Percentiles rank a stretch among this genome's conserved stretches.
Evolutionary conservation across 2,113 vertebrate species (phyloP).

Genomic region (Falcunculus frontatus): DNA sequence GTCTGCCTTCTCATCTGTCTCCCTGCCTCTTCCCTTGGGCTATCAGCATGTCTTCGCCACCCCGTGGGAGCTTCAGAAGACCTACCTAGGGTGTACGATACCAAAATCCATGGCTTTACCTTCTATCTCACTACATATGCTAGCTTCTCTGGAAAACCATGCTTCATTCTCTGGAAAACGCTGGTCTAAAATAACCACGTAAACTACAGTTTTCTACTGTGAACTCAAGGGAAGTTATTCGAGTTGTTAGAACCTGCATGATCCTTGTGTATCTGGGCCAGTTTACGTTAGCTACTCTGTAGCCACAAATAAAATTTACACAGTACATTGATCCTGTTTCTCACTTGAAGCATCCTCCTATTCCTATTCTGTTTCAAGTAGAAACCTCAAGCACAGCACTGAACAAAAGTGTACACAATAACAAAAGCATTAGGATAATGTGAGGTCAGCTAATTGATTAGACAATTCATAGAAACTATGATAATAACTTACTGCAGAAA

Average conservation of each 20-base stretch:
- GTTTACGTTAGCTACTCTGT: neutral
- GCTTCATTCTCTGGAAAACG: neutral
- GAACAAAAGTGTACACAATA: neutral
- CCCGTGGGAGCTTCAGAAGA: neutral
- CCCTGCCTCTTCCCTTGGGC: neutral
- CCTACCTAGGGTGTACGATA: accelerated
- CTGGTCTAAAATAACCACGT: neutral
- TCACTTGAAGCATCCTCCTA: neutral
- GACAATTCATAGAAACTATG: neutral
- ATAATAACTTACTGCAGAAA: neutral
- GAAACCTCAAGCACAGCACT: neutral
- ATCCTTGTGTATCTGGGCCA: neutral
- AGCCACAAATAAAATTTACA: neutral
- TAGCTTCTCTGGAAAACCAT: neutral
- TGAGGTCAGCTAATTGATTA: neutral
- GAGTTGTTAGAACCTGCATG: neutral
- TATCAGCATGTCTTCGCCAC: neutral
- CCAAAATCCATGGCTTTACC: neutral
- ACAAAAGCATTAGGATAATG: neutral
- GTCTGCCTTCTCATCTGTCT: neutral
- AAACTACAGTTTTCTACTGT: neutral
- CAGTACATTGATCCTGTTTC: neutral
- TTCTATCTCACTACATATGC: neutral
- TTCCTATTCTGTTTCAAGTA: neutral
- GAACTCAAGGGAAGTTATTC: neutral